Evolutionary conservation across 2,888 invertebrate species (phyloP), one percentile per base, ranked within the genome.

Genomic region (Diplazon laetatorius): DNA sequence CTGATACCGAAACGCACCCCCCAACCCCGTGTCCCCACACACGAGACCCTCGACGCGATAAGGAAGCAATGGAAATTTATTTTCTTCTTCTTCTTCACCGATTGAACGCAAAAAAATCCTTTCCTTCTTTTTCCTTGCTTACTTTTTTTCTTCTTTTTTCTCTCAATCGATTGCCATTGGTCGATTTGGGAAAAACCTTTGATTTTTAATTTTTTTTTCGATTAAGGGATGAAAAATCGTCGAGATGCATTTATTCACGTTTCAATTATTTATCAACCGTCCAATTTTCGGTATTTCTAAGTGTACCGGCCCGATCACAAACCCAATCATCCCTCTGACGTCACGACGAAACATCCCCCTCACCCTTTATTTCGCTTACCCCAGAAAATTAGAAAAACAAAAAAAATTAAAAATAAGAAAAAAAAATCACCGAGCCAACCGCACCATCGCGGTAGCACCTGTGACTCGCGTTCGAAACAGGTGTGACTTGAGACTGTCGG

Each of bases 391-490:
- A n/a, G n/a, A n/a, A n/a, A n/a, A n/a, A n/a, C n/a, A n/a, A n/a
- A n/a, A n/a, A n/a, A n/a, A n/a, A n/a, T n/a, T n/a, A n/a, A n/a
- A n/a, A n/a, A n/a, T n/a, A n/a, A n/a, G n/a, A n/a, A n/a, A n/a
- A n/a, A 25, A 42, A 9, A 12, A 59, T 20, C 39, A 20, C 37
- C 18, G 20, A 12, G n/a, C 50, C 4, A 30, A 25, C 30, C 30
- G 14, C 14, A 55, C 8, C 30, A 30, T 37, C 20, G 39, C 12
- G 37, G 37, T 59, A 37, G 20, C 59, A 59, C 37, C 37, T 59
- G 59, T 59, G 39, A 59, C 59, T 59, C 37, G 0, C 1, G 16
- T 12, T 16, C 14, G 30, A 39, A 59, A 12, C 12, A 39, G 59
- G 59, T 18, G 59, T 18, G n/a, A 20, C 39, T 18, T 39, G 14